These are phyloP conservation scores for Drosophila watanabei DNA, from an alignment of 1,140 invertebrate species.

Conservation along the genomic window DNA sequence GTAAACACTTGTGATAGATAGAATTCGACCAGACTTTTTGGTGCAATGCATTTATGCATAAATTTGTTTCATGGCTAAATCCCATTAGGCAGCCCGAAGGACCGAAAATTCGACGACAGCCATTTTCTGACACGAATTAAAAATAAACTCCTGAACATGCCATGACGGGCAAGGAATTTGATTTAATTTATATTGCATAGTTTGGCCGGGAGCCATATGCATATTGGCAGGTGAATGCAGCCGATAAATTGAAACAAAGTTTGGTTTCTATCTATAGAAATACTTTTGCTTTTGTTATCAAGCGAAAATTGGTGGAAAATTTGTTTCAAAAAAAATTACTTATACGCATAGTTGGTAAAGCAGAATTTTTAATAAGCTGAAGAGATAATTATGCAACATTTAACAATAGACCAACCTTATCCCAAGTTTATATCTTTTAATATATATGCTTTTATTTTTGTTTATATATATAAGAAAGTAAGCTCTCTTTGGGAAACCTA, in stretches of 20 bases:
- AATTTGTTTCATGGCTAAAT: constrained; percentile 25
- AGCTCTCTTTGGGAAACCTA: too few relatives aligned
- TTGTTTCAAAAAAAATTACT: not conserved
- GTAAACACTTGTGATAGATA: constrained; percentile 44
- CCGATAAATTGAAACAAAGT: not conserved
- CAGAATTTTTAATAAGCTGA: not conserved
- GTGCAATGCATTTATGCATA: constrained; percentile 32
- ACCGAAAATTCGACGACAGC: constrained; percentile 3
- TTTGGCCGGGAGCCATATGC: not conserved
- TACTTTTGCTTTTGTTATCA: not conserved
- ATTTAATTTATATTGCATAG: constrained; percentile 12
- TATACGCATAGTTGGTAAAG: not conserved
- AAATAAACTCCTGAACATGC: constrained; percentile 20
- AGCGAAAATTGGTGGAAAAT: not conserved
- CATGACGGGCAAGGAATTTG: not conserved
- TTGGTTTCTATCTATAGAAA: not conserved
- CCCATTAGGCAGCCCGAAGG: constrained; percentile 21
- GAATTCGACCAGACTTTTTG: constrained; percentile 35
- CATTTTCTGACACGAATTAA: constrained; percentile 24
- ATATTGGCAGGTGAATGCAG: not conserved
- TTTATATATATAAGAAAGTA: too few relatives aligned
- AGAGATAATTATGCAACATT: not conserved
- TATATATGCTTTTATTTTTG: too few relatives aligned
- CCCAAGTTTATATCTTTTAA: too few relatives aligned
- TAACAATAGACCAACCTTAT: too few relatives aligned